Evolutionary conservation across 1,140 invertebrate species (phyloP).

Genomic region (Elymnias hypermnestra): DNA sequence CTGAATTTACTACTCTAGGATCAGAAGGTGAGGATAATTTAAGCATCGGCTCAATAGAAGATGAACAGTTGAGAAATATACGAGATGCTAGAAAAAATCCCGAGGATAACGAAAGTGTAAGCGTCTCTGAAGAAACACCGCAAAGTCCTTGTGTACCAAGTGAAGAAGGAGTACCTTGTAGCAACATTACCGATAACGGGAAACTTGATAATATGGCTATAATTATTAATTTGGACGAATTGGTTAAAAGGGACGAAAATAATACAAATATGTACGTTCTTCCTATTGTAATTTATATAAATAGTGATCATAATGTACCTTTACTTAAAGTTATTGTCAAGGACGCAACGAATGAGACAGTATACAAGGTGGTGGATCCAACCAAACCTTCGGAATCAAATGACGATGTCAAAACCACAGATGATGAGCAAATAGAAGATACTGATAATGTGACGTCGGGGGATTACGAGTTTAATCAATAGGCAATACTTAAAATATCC

Average conservation of each 20-base stretch:
- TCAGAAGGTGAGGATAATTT: conserved; percentile 17
- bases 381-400: not conserved
- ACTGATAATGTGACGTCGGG: not conserved
- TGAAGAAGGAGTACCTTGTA: not conserved
- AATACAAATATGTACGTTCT: conserved; percentile 5
- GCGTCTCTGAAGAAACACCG: not conserved
- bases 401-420: not conserved
- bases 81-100: conserved; percentile 15
- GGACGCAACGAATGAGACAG: not conserved
- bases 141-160: conserved; percentile 2
- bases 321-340: conserved; percentile 16
- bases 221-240: conserved; percentile 9
- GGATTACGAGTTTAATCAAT: not conserved
- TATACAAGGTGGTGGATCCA: not conserved
- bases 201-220: conserved; percentile 4
- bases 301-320: conserved; percentile 7
- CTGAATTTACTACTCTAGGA: not conserved
- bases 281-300: conserved; percentile 14
- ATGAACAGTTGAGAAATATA: conserved; percentile 18
- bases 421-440: not conserved
- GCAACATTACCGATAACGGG: not conserved
- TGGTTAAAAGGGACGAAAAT: conserved; percentile 1
- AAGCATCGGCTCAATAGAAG: conserved; percentile 12
- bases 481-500: not conserved
- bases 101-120: not conserved